phyloP scores from a whole-genome alignment of 2,797 vertebrate genomes.

The Silurus aristotelis region DNA sequence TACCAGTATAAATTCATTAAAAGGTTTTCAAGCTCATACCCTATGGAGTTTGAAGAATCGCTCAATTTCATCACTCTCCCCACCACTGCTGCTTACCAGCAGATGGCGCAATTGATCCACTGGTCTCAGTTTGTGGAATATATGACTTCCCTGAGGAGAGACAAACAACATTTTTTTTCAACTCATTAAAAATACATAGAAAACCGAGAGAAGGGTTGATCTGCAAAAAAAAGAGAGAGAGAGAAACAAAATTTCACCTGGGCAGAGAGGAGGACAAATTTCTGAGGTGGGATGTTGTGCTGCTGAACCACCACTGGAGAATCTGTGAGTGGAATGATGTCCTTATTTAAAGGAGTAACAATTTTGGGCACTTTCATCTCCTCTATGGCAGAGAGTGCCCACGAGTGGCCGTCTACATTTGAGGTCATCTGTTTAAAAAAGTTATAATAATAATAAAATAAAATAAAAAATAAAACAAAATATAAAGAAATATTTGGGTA shows the following conservation, averaged over 20 bases:
- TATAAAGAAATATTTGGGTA: background rate
- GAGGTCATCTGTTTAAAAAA: constrained; percentile 81
- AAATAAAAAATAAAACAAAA: too few relatives aligned
- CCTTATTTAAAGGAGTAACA: constrained; percentile 87
- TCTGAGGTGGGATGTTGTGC: constrained; percentile 88
- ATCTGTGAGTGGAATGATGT: constrained; percentile 87
- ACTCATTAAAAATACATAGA: background rate
- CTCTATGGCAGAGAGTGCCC: constrained; percentile 90
- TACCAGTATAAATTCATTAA: background rate
- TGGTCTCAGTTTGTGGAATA: constrained; percentile 94
- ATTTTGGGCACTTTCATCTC: constrained; percentile 82
- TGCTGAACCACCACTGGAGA: constrained; percentile 92
- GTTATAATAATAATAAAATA: too few relatives aligned
- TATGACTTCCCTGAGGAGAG: constrained; percentile 85
- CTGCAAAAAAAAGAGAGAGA: too few relatives aligned
- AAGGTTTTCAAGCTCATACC: constrained; percentile 67
- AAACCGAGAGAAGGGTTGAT: background rate
- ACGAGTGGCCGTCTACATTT: constrained; percentile 91
- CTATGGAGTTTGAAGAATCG: constrained; percentile 96
- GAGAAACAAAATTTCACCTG: constrained; percentile 74
- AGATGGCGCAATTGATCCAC: constrained; percentile 95
- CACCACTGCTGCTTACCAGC: constrained; percentile 88
- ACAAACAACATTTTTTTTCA: background rate
- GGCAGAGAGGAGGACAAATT: constrained; percentile 94
- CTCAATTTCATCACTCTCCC: constrained; percentile 94